A percentile compares a stretch with the other conserved stretches of the same genome.
These are phyloP conservation scores for Prunella fulvescens DNA, from an alignment of 2,113 vertebrate genomes.

Conservation along the genomic window DNA sequence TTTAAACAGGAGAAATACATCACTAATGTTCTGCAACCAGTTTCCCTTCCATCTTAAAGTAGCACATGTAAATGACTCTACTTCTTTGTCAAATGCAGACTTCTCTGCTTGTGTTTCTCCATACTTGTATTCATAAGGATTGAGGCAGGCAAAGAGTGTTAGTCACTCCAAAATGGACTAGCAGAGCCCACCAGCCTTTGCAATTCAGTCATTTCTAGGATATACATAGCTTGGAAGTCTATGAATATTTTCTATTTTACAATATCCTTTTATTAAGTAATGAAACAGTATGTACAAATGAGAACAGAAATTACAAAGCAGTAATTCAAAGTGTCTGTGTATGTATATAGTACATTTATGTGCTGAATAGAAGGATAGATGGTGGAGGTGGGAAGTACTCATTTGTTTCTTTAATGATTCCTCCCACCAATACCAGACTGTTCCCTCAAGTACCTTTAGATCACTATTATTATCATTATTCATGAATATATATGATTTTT, in stretches of 20 bases:
- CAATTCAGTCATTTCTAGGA: not conserved
- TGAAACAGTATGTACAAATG: not conserved
- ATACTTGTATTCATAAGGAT: no score
- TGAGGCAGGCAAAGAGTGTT: not conserved
- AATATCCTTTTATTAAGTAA: not conserved
- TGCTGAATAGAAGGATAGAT: not conserved
- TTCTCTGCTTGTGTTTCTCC: not conserved
- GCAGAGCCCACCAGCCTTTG: not conserved
- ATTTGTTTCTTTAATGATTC: constrained; percentile 29
- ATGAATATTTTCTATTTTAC: not conserved
- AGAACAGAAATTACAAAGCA: not conserved
- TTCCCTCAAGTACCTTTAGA: constrained; percentile 22
- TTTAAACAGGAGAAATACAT: not conserved
- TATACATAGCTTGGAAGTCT: not conserved
- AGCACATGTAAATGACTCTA: not conserved
- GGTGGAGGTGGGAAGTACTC: not conserved
- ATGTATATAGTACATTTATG: not conserved
- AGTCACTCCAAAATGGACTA: not conserved
- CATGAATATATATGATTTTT: not conserved
- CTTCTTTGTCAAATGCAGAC: not conserved
- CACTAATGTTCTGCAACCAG: not conserved
- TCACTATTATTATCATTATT: constrained; percentile 1
- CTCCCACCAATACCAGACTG: constrained; percentile 34
- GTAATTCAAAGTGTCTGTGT: not conserved
- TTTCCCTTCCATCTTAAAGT: not conserved